phyloP scores from a whole-genome alignment of 2,113 vertebrate species.

The Ariopsis seemanni region DNA sequence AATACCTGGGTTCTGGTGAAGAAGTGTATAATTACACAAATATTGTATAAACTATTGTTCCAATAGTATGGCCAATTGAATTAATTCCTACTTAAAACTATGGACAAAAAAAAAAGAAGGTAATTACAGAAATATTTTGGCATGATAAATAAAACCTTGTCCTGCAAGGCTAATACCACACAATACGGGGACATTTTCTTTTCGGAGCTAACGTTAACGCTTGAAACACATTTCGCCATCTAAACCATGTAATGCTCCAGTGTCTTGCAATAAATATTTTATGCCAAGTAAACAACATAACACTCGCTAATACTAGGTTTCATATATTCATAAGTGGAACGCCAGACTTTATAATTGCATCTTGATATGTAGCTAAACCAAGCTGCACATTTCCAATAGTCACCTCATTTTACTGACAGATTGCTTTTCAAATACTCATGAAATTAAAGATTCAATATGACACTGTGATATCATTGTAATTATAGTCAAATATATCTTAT shows the following conservation, averaged over 20 bases:
- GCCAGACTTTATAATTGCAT: not conserved
- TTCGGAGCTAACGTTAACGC: not conserved
- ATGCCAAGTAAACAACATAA: conserved; percentile 38
- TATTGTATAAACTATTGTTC: not conserved
- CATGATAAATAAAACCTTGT: conserved; percentile 62
- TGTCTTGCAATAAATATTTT: conserved; percentile 20
- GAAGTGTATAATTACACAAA: not conserved
- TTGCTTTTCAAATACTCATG: not conserved
- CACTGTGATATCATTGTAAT: not conserved
- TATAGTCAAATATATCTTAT: not conserved
- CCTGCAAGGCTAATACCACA: conserved; percentile 72
- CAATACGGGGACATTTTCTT: conserved; percentile 2
- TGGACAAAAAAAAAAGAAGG: not conserved
- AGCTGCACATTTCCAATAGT: not conserved
- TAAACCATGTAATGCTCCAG: conserved; percentile 11
- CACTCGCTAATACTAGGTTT: conserved; percentile 31
- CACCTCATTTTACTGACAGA: not conserved
- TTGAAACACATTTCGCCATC: not conserved
- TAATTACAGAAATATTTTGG: conserved; percentile 20
- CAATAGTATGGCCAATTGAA: not conserved
- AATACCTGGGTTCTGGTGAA: conserved; percentile 20
- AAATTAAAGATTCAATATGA: not conserved
- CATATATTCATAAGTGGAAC: not conserved
- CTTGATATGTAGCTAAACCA: not conserved
- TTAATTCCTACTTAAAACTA: not conserved